Base-by-base conservation (phyloP, 2,888 invertebrate species). In the Leptinotarsa tumamoca region DNA sequence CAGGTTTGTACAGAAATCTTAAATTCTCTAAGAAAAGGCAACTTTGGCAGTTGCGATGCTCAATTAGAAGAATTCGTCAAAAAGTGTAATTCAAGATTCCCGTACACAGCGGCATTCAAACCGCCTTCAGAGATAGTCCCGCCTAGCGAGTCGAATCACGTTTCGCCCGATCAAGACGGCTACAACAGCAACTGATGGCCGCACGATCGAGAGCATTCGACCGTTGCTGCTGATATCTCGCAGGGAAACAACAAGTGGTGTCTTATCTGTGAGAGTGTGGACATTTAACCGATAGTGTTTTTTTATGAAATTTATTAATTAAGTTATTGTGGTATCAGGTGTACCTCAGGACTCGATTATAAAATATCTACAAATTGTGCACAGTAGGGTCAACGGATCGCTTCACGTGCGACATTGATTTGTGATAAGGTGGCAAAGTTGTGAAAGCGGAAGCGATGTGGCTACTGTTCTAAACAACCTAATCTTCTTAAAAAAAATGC, bases 1-100 rank as follows among this genome's bases (percentile, higher is more conserved):
- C 90, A 96, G 94, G 94, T 92, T 85, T 97, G 96, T 89, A 92
- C 93, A 80, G 93, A 94, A 83, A 94, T 96, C 75, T 90, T 96
- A 82, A 93, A 94, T 81, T 93, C 95, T 80, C 90, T 98, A 84
- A 91, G 92, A 81, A 92, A 92, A 81, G 96, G 96, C 71, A 94
- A 95, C 83, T 95, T 98, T 87, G 97, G 97, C 1, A 89, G 91
- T 33, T 94, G 93, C 87, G 93, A 95, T 78, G 88, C 90, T 54
- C 91, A 92, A 81, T 91, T 92, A 82, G 93, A 93, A 84, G 91
- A 92, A 70, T 97, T 94, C 88, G 91, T 93, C 83, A 89, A 90
- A 76, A 91, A 91, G 84, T 96, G 97, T 88, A 92, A 93, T 86
- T 89, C 89, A 82, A 92, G 91, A 84, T 97, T 95, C 89, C 95